Base-by-base conservation (phyloP, 2,797 vertebrate genomes). In the Notoglanidium macrostoma region DNA sequence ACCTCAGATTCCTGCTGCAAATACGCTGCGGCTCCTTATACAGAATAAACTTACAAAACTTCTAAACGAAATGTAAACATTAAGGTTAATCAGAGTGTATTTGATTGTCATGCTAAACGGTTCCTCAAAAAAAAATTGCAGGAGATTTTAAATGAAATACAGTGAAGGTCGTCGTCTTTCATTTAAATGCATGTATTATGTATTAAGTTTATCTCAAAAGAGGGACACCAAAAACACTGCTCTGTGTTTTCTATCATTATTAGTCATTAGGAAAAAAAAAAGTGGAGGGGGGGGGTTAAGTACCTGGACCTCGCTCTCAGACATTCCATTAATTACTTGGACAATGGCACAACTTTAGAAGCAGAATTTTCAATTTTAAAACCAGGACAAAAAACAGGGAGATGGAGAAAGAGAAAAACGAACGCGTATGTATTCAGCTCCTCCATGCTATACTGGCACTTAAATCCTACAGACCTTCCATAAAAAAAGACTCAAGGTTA, bases 141-240 rank as follows among this genome's bases (percentile, higher is more conserved):
- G 89, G 89, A 87, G 92, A 93, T 95, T 94, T 94, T 90, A 95
- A 94, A 95, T 88, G 91, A 93, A 95, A 92, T 87, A 90, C 91
- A 93, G 92, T 85, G 95, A 96, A 96, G 96, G 96, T 94, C 95
- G 92, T 92, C 92, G 92, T 93, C 92, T 93, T 95, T 95, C 94
- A 95, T 96, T 96, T 95, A 94, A 94, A 96, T 94, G 91, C 94
- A 94, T 95, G 95, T 94, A 95, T 96, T 95, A 96, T 95, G 95
- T 95, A 96, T 96, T 96, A 94, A 94, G 93, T 95, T 94, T 93
- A 93, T 94, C 95, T 95, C 94, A 95, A 94, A 94, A 94, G 91
- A 95, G 95, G 19, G 55, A 86, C 84, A 93, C 95, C 94, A 95
- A 95, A 94, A 96, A 95, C 95, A 94, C 95, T 95, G 94, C 94